Evolutionary conservation across 2,888 invertebrate genomes (phyloP).

Genomic region (Myathropa florea): DNA sequence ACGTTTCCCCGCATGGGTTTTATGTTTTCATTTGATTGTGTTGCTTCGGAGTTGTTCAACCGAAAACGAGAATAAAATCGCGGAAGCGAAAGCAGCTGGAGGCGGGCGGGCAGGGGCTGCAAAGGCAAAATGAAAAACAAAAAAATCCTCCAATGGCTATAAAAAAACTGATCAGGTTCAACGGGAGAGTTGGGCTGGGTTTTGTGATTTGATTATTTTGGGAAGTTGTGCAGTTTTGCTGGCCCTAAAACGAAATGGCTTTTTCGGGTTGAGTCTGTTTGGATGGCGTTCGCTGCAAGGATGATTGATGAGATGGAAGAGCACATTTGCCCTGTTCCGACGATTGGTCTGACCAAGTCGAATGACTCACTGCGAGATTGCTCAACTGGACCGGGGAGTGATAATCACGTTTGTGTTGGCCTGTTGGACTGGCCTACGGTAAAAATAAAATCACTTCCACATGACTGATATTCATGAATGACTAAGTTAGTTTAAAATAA

Average conservation of each 20-base stretch:
- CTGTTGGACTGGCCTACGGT: background rate
- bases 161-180: slow-evolving; percentile 7
- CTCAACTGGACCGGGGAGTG: background rate
- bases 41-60: slow-evolving; percentile 42
- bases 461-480: background rate
- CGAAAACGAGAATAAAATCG: slow-evolving; percentile 52
- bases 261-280: background rate
- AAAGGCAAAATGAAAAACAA: background rate
- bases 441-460: background rate
- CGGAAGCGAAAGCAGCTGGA: slow-evolving; percentile 8
- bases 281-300: background rate
- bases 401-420: background rate
- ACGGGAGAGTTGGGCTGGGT: background rate
- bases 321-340: background rate
- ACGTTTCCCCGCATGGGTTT: slow-evolving; percentile 24
- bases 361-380: background rate
- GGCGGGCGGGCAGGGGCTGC: slow-evolving; percentile 6
- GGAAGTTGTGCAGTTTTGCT: slow-evolving; percentile 7
- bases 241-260: background rate
- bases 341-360: background rate
- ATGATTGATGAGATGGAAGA: background rate
- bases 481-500: background rate
- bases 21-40: slow-evolving; percentile 22
- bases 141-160: slow-evolving; percentile 2
- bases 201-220: slow-evolving; percentile 21